A percentile compares a stretch with the other conserved stretches of the same genome.
Conservation (phyloP, 1,140 invertebrate species). For the Akabosia matsudoensis region DNA sequence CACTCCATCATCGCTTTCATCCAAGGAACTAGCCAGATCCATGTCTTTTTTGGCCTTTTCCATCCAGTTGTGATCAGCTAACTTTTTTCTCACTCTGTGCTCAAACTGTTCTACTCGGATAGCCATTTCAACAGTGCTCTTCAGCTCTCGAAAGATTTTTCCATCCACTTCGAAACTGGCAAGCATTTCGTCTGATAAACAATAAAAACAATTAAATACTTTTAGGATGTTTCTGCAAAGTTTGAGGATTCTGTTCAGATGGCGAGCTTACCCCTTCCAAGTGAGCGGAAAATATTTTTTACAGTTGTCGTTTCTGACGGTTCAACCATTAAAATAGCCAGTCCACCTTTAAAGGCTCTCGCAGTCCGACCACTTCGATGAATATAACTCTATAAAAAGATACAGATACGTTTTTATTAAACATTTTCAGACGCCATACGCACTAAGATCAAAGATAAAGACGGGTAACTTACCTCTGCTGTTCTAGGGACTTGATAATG, state of each 20-base stretch:
- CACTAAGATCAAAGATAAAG: neutral
- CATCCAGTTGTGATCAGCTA: slow-evolving; percentile 74
- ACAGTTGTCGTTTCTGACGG: slow-evolving; percentile 79
- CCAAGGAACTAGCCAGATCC: slow-evolving; percentile 38
- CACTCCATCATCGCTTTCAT: slow-evolving; percentile 38
- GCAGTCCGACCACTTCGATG: slow-evolving; percentile 96
- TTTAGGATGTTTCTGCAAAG: slow-evolving; percentile 16
- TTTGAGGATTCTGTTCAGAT: neutral
- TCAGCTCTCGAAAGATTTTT: slow-evolving; percentile 63
- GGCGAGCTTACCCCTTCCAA: slow-evolving; percentile 68
- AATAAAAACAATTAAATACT: slow-evolving; percentile 35
- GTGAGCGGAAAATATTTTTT: slow-evolving; percentile 72
- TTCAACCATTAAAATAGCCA: slow-evolving; percentile 88
- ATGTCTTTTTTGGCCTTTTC: slow-evolving; percentile 59
- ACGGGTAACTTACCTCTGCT: slow-evolving; percentile 65
- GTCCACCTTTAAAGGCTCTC: slow-evolving; percentile 77
- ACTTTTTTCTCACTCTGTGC: slow-evolving; percentile 64
- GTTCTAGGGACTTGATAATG: slow-evolving; percentile 97
- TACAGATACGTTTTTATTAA: slow-evolving; percentile 18
- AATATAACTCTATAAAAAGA: slow-evolving; percentile 74
- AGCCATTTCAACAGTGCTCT: slow-evolving; percentile 71
- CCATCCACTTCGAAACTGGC: slow-evolving; percentile 75
- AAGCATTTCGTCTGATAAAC: slow-evolving; percentile 69
- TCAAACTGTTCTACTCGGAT: slow-evolving; percentile 73
- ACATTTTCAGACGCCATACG: neutral